A percentile compares a stretch with the other conserved stretches of the same genome.
These are phyloP conservation scores for Dicerorhinus sumatrensis DNA, from an alignment of 2,113 vertebrate genomes.

Conservation along the genomic window DNA sequence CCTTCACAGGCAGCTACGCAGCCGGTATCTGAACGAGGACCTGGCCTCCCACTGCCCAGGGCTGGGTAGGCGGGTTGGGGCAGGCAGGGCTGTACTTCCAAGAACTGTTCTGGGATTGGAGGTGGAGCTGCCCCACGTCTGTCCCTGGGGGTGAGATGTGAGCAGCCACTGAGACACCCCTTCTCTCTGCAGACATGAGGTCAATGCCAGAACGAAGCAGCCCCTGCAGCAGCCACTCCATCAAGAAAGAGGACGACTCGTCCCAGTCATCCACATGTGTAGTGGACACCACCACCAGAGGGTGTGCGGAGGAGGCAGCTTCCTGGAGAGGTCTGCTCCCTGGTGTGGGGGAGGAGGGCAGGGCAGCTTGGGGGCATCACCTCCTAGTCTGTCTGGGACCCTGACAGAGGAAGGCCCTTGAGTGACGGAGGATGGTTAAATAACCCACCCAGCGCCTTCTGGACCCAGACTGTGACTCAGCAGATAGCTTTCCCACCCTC, in stretches of 20 bases:
- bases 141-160: not conserved
- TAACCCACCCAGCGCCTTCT: not conserved
- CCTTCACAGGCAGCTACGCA: not conserved
- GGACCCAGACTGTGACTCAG: not conserved
- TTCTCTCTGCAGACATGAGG: slow-evolving; percentile 86
- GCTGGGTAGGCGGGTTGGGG: accelerated
- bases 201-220: slow-evolving; percentile 86
- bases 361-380: accelerated
- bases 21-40: not conserved
- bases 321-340: slow-evolving; percentile 88
- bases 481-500: accelerated
- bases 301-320: slow-evolving; percentile 83
- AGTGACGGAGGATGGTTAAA: not conserved
- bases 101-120: not conserved
- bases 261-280: slow-evolving; percentile 92
- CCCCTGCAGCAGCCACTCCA: slow-evolving; percentile 85
- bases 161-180: accelerated
- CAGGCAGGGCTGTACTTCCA: accelerated
- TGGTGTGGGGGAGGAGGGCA: accelerated
- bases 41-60: not conserved
- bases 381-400: not conserved
- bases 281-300: slow-evolving; percentile 95
- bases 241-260: slow-evolving; percentile 89
- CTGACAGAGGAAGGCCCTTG: not conserved
- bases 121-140: not conserved